These are phyloP conservation scores for Plodia interpunctella DNA, from an alignment of 1,140 invertebrate species.

Conservation along the genomic window DNA sequence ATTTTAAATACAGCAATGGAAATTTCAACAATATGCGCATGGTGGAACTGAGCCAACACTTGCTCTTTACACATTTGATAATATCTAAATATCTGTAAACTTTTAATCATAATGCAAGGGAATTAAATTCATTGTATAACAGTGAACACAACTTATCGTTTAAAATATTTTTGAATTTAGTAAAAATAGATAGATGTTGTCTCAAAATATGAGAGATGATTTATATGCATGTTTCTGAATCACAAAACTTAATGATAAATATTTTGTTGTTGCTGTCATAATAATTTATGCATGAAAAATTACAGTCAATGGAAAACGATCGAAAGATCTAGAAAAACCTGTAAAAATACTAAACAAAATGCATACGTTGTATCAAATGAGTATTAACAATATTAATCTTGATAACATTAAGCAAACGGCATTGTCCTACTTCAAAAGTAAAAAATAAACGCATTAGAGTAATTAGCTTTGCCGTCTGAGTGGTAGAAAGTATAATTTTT, in stretches of 20 bases:
- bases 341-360: too few species aligned
- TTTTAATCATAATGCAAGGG: neutral
- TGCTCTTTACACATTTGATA: neutral
- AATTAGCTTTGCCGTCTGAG: conserved; percentile 35
- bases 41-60: conserved; percentile 43
- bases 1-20: conserved; percentile 9
- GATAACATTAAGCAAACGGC: neutral
- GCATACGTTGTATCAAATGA: neutral
- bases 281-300: too few species aligned
- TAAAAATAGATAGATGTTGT: neutral
- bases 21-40: conserved; percentile 39
- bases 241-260: too few species aligned
- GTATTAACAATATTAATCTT: neutral
- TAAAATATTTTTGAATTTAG: neutral
- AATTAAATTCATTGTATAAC: neutral
- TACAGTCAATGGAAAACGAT: too few species aligned
- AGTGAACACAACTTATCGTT: neutral
- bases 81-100: neutral
- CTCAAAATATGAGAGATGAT: too few species aligned
- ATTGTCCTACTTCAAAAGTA: conserved; percentile 1
- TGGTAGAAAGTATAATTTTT: conserved; percentile 38
- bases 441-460: conserved; percentile 32
- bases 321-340: too few species aligned
- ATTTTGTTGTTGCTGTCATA: too few species aligned
- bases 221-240: too few species aligned